Percentiles rank a stretch among this genome's conserved stretches.
Evolutionary conservation across 2,888 invertebrate genomes (phyloP).

Genomic region (Argyresthia goedartella): DNA sequence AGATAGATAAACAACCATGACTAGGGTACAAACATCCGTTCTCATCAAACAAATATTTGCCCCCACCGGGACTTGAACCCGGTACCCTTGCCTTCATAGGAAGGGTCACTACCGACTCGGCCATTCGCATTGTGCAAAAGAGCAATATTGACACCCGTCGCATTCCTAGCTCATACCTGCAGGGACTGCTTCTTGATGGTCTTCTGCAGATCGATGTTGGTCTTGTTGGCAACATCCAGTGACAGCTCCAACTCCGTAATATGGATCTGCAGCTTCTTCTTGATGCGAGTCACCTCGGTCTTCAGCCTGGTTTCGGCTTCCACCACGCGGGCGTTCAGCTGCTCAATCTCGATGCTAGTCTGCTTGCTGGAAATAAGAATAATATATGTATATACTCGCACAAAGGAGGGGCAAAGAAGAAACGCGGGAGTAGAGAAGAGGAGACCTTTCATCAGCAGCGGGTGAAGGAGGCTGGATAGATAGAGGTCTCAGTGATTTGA

Average conservation of each 20-base stretch:
- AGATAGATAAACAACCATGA: too few species aligned
- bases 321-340: conserved; percentile 93
- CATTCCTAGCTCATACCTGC: conserved; percentile 66
- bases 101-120: too few species aligned
- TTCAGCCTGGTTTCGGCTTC: conserved; percentile 97
- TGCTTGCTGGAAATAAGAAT: conserved; percentile 82
- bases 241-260: conserved; percentile 97
- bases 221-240: conserved; percentile 98
- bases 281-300: conserved; percentile 95
- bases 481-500: too few species aligned
- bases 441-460: too few species aligned
- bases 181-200: conserved; percentile 97
- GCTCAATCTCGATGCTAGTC: conserved; percentile 98
- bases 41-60: too few species aligned
- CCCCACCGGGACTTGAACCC: too few species aligned
- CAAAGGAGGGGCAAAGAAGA: not conserved
- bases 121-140: too few species aligned
- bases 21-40: too few species aligned
- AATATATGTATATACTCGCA: not conserved
- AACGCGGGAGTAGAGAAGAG: too few species aligned
- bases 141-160: too few species aligned
- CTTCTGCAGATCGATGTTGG: conserved; percentile 97
- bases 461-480: too few species aligned
- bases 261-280: conserved; percentile 99
- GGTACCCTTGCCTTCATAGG: too few species aligned